Base-by-base conservation (phyloP, 2,888 invertebrate species). In the Acholoe squamosa region DNA sequence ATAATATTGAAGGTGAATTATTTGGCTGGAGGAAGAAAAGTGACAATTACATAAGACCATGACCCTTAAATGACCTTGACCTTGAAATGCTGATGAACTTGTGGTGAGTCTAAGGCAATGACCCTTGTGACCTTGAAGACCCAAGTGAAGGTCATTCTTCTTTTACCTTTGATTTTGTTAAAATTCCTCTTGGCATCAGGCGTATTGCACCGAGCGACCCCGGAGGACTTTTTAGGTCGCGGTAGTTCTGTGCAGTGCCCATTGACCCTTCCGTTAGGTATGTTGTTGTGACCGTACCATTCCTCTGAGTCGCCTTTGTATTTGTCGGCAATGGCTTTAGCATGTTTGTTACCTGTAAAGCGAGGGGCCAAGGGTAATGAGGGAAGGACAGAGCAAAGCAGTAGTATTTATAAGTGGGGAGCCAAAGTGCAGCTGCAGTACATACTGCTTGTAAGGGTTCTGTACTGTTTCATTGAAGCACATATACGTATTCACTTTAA, bases 91-190 rank as follows among this genome's bases (percentile, higher is more conserved):
- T 19, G 14, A 31, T 61, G 61, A 61, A 5, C 61, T 61, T 61
- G 61, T 19, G 61, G 22, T 61, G 61, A 61, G n/a, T n/a, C n/a
- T n/a, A n/a, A n/a, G 43, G 43, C 43, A 43, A 43, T 43, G 43
- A 43, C 43, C 43, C 43, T 43, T 61, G 22, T 61, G 61, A 61
- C 61, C 61, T 61, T 0, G 19, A 19, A 61, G 61, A 61, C 19
- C n/a, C n/a, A n/a, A 61, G 1, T n/a, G 12, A 3, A 61, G 61
- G 61, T 61, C 61, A 52, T 67, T 54, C 89, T 31, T 54, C 89
- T 31, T 61, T 86, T 86, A 89, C 89, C 92, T 61, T 92, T 77
- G 25, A 92, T 90, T 77, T 92, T 92, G 3, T 90, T 90, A 34
- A 51, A 86, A 61, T 34, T 67, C 61, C 80, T 77, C 67, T 67